Conservation (phyloP, 2,888 invertebrate genomes). For the Leptinotarsa tumamoca region DNA sequence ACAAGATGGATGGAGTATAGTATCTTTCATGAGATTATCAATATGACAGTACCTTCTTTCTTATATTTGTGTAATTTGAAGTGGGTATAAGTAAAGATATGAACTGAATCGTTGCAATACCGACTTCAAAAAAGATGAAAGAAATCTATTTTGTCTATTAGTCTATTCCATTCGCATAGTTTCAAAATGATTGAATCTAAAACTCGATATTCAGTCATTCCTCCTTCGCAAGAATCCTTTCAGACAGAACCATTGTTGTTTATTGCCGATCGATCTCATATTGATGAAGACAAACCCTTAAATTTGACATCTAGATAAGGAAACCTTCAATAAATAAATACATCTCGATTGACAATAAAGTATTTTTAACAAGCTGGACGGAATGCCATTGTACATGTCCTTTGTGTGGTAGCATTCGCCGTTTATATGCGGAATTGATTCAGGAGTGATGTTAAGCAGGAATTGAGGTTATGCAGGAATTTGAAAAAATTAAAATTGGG, state of each 20-base stretch:
- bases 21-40: too few relatives aligned
- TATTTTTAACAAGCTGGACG: constrained; percentile 57
- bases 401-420: constrained; percentile 36
- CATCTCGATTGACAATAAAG: constrained; percentile 54
- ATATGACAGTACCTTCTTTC: too few relatives aligned
- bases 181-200: too few relatives aligned
- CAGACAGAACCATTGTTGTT: constrained; percentile 45
- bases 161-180: too few relatives aligned
- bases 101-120: too few relatives aligned
- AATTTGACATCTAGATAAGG: constrained; percentile 51
- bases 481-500: neutral
- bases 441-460: neutral
- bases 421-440: constrained; percentile 29
- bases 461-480: constrained; percentile 8
- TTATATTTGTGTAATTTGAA: too few relatives aligned
- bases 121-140: too few relatives aligned
- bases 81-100: too few relatives aligned
- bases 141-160: too few relatives aligned
- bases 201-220: too few relatives aligned
- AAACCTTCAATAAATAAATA: constrained; percentile 46
- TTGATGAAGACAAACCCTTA: constrained; percentile 51
- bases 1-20: too few relatives aligned
- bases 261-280: constrained; percentile 40
- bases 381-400: constrained; percentile 47
- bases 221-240: constrained; percentile 28